Base-by-base conservation (phyloP, 2,113 vertebrate species). In the Cryptomyrus ogoouensis region DNA sequence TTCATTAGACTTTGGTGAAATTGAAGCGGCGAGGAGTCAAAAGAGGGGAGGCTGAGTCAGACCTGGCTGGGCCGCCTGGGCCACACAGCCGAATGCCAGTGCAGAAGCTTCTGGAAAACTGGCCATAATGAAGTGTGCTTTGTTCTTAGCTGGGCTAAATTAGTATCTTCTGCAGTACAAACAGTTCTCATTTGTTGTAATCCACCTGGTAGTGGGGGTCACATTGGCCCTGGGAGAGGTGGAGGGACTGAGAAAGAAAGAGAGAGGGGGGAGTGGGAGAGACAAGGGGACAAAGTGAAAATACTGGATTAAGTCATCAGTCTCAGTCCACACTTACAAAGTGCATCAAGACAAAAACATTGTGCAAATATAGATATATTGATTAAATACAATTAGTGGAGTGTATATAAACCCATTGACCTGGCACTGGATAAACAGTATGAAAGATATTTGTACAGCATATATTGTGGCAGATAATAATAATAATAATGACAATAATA, bases 1-100 rank as follows among this genome's bases (percentile, higher is more conserved):
- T 95, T 97, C 97, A 97, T 97, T 97, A 97, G 95, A 95, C 95
- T 96, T 95, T 95, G 93, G 94, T 95, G 96, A 96, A 95, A 97
- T 95, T 96, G 95, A 95, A 7, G 94, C 95, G 94, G 93, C 94
- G 95, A 96, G 88, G 19, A 24, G 47, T 35, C 58, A 53, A 52
- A 4, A 24, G 19, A n/a, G 35, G 39, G 74, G 31, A 19, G 56
- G 92, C 93, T 92, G 93, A 93, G n/a, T 27, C 9, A 31, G 62
- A 93, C 94, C 94, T 94, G 95, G 96, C 94, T 96, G 95, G 96
- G 95, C 95, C 95, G 94, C 93, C 94, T 95, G 95, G 96, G 95
- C 95, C 95, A 93, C 94, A 95, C 94, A 94, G 94, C 94, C 21
- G 94, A 93, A 27, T 93, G 93, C 95, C 94, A 95, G 94, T 95